A percentile compares a stretch with the other conserved stretches of the same genome.
Evolutionary conservation across 2,113 vertebrate species (phyloP).

Genomic region (Ochotona curzoniae): DNA sequence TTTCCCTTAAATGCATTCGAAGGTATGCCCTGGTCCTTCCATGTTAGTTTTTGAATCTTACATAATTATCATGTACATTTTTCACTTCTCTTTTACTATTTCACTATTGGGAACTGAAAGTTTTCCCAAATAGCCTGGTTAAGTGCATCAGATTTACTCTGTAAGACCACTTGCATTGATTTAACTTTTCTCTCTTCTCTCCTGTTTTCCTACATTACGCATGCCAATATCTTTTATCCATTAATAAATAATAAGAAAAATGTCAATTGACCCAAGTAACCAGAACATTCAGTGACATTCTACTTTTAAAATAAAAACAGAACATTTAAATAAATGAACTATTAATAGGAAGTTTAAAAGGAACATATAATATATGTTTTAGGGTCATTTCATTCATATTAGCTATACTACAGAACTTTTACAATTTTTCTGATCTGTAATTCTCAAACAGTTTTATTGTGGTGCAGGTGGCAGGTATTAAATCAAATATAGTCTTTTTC

Average conservation of each 20-base stretch:
- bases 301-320: conserved; percentile 64
- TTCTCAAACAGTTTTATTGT: background rate
- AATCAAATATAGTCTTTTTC: conserved; percentile 36
- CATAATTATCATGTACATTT: conserved; percentile 19
- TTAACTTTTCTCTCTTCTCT: background rate
- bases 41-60: conserved; percentile 32
- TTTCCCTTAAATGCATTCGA: background rate
- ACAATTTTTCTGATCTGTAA: background rate
- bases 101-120: background rate
- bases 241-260: conserved; percentile 60
- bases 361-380: conserved; percentile 49
- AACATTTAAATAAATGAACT: conserved; percentile 60
- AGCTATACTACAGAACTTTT: conserved; percentile 4
- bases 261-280: conserved; percentile 67
- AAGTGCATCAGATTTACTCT: background rate
- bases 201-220: background rate
- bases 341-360: conserved; percentile 52
- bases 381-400: conserved; percentile 44
- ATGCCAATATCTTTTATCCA: conserved; percentile 39
- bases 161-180: conserved; percentile 21
- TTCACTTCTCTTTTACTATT: conserved; percentile 18
- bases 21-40: background rate
- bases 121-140: conserved; percentile 7
- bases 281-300: conserved; percentile 45
- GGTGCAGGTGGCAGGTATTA: background rate